Percentiles rank a stretch among this genome's conserved stretches.
Conservation (phyloP, 2,113 vertebrate species). For the Electrona antarctica region DNA sequence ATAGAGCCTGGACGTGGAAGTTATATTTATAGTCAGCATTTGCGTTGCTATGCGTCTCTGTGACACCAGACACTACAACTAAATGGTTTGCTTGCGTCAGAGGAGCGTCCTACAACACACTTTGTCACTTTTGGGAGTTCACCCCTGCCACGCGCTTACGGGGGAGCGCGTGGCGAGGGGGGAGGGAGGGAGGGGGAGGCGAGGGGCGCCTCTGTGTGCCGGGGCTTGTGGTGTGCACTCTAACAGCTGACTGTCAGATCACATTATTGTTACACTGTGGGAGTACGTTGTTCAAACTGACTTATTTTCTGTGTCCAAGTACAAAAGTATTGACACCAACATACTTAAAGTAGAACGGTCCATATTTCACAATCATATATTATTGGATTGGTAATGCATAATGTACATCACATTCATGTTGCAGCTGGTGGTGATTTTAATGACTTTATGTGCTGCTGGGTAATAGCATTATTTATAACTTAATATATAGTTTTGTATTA, state of each 20-base stretch:
- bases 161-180: conserved; percentile 72
- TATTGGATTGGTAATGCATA: too few relatives aligned
- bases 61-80: conserved; percentile 91
- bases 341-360: too few relatives aligned
- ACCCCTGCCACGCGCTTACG: conserved; percentile 71
- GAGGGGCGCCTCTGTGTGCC: too few relatives aligned
- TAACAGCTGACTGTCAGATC: conserved; percentile 85
- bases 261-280: conserved; percentile 17
- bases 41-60: conserved; percentile 83
- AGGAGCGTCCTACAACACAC: conserved; percentile 87
- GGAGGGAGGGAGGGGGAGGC: conserved; percentile 58
- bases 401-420: too few relatives aligned
- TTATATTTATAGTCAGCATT: conserved; percentile 86
- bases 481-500: too few relatives aligned
- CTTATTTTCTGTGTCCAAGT: too few relatives aligned
- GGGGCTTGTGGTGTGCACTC: conserved; percentile 79
- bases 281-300: too few relatives aligned
- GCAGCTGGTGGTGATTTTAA: too few relatives aligned
- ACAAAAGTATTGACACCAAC: too few relatives aligned
- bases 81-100: conserved; percentile 89
- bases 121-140: conserved; percentile 86
- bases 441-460: too few relatives aligned
- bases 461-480: too few relatives aligned
- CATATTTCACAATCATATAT: too few relatives aligned
- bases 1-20: conserved; percentile 66